Conservation (phyloP, 2,113 vertebrate species). For the Geothlypis trichas region DNA sequence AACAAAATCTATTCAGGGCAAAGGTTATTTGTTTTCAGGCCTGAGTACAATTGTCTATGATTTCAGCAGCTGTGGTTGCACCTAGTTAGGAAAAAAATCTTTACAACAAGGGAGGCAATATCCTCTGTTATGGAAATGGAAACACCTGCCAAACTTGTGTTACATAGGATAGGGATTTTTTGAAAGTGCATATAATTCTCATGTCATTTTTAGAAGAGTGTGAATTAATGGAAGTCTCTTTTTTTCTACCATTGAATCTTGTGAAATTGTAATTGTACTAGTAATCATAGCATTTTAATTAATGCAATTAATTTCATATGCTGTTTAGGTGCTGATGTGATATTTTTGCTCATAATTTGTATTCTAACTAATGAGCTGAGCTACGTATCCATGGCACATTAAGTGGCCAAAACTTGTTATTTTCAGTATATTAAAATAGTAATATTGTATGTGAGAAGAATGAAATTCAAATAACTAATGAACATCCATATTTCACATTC, state of each 20-base stretch:
- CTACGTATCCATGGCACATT: background rate
- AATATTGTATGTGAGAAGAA: background rate
- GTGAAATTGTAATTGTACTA: background rate
- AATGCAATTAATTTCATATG: background rate
- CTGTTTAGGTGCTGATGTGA: conserved; percentile 1
- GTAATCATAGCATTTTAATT: background rate
- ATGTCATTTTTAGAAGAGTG: background rate
- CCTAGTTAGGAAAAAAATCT: background rate
- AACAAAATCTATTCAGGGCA: background rate
- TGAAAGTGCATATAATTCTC: background rate
- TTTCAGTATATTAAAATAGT: conserved; percentile 16
- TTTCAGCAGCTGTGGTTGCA: background rate
- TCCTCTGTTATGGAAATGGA: background rate
- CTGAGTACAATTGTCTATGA: background rate
- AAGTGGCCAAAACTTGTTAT: background rate
- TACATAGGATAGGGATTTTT: background rate
- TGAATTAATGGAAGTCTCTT: background rate
- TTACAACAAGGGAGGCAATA: background rate
- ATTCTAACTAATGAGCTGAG: background rate
- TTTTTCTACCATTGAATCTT: background rate
- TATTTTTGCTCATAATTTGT: background rate
- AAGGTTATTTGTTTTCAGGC: background rate
- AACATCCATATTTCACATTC: background rate
- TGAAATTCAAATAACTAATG: background rate
- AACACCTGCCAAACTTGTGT: background rate